Percentiles rank a stretch among this genome's conserved stretches.
These are phyloP conservation scores for Pheosia gnoma DNA, from an alignment of 2,888 invertebrate genomes.

Conservation along the genomic window DNA sequence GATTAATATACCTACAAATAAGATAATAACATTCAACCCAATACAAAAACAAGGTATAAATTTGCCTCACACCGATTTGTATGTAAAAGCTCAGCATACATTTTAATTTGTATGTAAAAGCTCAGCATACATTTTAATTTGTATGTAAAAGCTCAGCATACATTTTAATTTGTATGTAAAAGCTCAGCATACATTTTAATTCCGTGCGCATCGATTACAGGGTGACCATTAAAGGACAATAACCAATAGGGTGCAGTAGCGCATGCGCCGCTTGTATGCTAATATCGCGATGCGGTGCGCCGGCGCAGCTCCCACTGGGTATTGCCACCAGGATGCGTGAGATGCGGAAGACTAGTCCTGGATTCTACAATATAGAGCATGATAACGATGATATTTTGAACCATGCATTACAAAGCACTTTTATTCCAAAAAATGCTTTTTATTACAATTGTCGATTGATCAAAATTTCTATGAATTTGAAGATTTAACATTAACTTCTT, in stretches of 20 bases:
- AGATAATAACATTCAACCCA: not conserved
- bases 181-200: slow-evolving; percentile 7
- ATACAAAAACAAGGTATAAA: not conserved
- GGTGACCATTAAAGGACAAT: slow-evolving; percentile 6
- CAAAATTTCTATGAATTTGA: too few species aligned
- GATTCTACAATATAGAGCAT: not conserved
- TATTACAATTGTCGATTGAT: too few species aligned
- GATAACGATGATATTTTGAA: too few species aligned
- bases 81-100: not conserved
- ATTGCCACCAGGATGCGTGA: not conserved
- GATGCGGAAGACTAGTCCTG: not conserved
- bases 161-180: slow-evolving; percentile 1
- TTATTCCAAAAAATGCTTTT: too few species aligned
- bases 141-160: not conserved
- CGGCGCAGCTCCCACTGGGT: not conserved
- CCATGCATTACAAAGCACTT: too few species aligned
- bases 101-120: too few species aligned
- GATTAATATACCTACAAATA: too few species aligned
- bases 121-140: slow-evolving; percentile 7
- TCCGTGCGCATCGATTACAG: not conserved
- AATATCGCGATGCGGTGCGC: slow-evolving; percentile 5
- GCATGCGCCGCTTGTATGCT: slow-evolving; percentile 5
- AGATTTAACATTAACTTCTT: too few species aligned
- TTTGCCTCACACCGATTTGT: not conserved
- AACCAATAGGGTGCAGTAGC: slow-evolving; percentile 4